Evolutionary conservation across 2,888 invertebrate species (phyloP).

Genomic region (Drosophila vallismaia): DNA sequence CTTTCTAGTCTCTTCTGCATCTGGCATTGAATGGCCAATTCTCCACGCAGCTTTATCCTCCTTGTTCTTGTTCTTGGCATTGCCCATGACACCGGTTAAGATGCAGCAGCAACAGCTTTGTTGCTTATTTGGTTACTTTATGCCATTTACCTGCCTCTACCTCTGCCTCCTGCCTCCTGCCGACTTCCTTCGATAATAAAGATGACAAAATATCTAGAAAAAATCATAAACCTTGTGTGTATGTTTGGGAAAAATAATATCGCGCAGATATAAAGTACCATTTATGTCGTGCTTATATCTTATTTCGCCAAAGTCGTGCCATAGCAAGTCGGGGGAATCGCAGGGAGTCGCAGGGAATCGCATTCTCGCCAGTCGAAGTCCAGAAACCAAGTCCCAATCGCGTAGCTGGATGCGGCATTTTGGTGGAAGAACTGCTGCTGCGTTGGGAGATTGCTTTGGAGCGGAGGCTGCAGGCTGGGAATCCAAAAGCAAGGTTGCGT

Average conservation of each 20-base stretch:
- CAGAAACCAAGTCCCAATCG: constrained; percentile 9
- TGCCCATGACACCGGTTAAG: constrained; percentile 57
- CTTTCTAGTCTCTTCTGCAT: constrained; percentile 17
- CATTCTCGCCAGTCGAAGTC: constrained; percentile 18
- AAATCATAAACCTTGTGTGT: constrained; percentile 80
- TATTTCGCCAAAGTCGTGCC: constrained; percentile 79
- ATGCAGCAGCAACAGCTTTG: constrained; percentile 36
- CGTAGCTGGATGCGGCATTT: constrained; percentile 11
- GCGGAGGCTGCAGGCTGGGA: constrained; percentile 3
- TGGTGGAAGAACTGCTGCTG: constrained; percentile 34
- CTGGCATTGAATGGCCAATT: constrained; percentile 70
- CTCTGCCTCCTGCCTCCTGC: constrained; percentile 10
- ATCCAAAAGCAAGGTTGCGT: constrained; percentile 17
- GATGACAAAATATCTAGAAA: constrained; percentile 80
- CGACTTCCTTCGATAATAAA: constrained; percentile 72
- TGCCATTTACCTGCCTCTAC: constrained; percentile 53
- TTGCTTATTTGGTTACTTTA: constrained; percentile 78
- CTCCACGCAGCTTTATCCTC: constrained; percentile 58
- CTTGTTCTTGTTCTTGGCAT: constrained; percentile 24
- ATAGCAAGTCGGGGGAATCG: constrained; percentile 30
- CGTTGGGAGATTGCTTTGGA: constrained; percentile 38
- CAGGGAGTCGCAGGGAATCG: too few relatives aligned
- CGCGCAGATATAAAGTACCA: constrained; percentile 80
- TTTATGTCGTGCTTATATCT: constrained; percentile 80
- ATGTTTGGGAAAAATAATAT: constrained; percentile 80